Conservation (phyloP, 2,113 vertebrate genomes). For the Cinclus cinclus region DNA sequence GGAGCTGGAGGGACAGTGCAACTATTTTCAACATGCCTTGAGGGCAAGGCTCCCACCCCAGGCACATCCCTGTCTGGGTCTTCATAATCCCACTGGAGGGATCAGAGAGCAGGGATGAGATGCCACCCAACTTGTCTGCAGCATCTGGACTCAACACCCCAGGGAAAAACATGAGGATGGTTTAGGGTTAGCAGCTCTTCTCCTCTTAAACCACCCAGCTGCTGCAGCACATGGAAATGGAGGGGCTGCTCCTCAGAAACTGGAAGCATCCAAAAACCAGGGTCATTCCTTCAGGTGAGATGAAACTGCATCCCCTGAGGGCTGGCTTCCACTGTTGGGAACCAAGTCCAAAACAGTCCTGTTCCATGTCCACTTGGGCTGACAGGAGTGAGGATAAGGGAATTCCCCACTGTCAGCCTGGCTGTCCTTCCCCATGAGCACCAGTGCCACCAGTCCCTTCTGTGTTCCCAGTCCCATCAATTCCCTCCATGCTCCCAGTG, state of each 20-base stretch:
- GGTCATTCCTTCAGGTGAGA: background rate
- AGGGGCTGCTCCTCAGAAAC: background rate
- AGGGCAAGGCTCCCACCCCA: background rate
- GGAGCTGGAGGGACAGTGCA: background rate
- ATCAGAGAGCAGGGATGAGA: background rate
- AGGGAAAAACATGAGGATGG: background rate
- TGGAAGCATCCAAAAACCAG: background rate
- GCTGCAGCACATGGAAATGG: background rate
- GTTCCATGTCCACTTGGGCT: rapidly evolving
- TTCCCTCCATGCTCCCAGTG: rapidly evolving
- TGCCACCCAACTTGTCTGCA: background rate
- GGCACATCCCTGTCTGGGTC: background rate
- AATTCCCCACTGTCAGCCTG: rapidly evolving
- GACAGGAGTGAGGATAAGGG: background rate
- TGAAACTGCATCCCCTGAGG: rapidly evolving
- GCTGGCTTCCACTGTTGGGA: background rate
- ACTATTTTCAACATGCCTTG: background rate
- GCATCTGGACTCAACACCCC: background rate
- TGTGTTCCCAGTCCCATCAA: rapidly evolving
- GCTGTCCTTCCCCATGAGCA: rapidly evolving
- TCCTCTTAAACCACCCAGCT: background rate
- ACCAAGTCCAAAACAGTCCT: background rate
- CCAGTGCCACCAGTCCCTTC: background rate
- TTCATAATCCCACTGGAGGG: background rate
- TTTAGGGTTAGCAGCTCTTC: background rate